Conservation (phyloP, 2,797 vertebrate species). For the Heteromormyrus szaboi region DNA sequence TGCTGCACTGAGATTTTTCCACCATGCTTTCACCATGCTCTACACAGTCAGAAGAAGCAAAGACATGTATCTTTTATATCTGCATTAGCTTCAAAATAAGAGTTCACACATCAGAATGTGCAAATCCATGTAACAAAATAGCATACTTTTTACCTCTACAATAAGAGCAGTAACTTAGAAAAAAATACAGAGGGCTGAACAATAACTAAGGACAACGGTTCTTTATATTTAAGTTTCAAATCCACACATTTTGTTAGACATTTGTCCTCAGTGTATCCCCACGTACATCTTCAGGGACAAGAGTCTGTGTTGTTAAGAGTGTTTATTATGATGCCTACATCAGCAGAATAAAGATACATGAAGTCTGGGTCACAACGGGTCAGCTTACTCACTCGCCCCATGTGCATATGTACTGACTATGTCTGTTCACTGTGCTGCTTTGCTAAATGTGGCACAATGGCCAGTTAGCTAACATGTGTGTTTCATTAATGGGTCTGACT, state of each 20-base stretch:
- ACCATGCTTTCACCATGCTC: background rate
- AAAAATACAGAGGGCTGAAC: background rate
- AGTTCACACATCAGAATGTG: background rate
- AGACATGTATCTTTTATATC: background rate
- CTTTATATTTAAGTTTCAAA: background rate
- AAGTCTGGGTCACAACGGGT: background rate
- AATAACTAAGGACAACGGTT: background rate
- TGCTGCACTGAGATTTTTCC: background rate
- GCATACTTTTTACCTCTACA: background rate
- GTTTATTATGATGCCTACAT: background rate
- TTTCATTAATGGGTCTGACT: background rate
- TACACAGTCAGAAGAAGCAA: background rate
- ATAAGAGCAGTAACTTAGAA: background rate
- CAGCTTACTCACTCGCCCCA: background rate
- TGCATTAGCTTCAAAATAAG: background rate
- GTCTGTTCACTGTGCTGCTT: background rate
- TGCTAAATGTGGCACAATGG: background rate
- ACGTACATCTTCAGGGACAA: background rate
- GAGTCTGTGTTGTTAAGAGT: background rate
- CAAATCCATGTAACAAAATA: background rate
- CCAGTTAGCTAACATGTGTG: conserved; percentile 1
- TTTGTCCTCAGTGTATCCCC: background rate
- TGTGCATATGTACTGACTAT: background rate
- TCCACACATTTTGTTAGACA: background rate
- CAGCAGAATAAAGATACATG: background rate